phyloP scores from a whole-genome alignment of 1,140 invertebrate species.

The Caenorhabditis elegans region DNA sequence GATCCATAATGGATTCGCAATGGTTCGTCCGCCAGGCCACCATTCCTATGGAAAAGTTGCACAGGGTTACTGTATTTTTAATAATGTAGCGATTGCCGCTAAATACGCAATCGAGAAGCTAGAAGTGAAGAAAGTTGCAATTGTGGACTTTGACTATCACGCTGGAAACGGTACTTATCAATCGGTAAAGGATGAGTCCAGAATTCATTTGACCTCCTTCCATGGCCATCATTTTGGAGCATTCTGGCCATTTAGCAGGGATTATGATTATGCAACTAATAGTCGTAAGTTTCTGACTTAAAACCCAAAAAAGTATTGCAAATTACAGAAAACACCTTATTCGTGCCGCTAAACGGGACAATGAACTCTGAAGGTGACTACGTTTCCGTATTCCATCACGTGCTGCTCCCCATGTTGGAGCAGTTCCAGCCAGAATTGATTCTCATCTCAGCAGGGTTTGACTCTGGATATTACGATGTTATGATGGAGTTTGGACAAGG shows the following conservation, averaged over 20 bases:
- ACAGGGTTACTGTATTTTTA: constrained; percentile 88
- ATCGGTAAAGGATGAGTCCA: constrained; percentile 42
- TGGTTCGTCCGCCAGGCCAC: constrained; percentile 80
- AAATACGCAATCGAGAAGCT: constrained; percentile 66
- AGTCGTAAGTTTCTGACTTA: neutral
- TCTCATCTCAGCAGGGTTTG: constrained; percentile 49
- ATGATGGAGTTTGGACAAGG: constrained; percentile 47
- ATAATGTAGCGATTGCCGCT: constrained; percentile 89
- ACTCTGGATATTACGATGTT: constrained; percentile 49
- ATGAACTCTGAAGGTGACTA: constrained; percentile 52
- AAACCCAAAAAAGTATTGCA: neutral
- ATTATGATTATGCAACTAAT: constrained; percentile 38
- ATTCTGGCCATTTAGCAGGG: constrained; percentile 45
- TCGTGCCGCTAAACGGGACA: constrained; percentile 13
- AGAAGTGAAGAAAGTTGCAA: constrained; percentile 45
- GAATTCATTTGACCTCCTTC: constrained; percentile 44
- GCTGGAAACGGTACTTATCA: constrained; percentile 48
- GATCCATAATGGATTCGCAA: constrained; percentile 51
- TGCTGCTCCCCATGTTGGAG: constrained; percentile 46
- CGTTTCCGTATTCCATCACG: constrained; percentile 46
- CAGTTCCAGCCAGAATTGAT: constrained; percentile 42
- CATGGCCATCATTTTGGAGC: constrained; percentile 47
- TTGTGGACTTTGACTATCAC: constrained; percentile 51
- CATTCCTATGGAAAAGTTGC: constrained; percentile 89
- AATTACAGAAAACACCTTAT: neutral